Conservation (phyloP, 2,113 vertebrate species). For the Parotia lawesii region DNA sequence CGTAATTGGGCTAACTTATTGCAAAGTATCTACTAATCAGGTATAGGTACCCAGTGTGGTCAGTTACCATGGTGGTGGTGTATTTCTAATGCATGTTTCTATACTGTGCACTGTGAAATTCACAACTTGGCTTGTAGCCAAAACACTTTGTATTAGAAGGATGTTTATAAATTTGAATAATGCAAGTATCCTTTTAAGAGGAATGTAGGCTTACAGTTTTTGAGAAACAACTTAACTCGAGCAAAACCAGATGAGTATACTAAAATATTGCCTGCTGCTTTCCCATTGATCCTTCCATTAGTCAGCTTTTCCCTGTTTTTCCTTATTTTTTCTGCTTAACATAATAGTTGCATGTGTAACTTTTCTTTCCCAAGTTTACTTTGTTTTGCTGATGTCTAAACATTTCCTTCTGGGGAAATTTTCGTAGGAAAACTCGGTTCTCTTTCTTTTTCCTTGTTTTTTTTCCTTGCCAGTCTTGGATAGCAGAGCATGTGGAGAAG, state of each 20-base stretch:
- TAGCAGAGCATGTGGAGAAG: slow-evolving; percentile 21
- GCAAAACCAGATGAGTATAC: background rate
- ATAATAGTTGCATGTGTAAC: background rate
- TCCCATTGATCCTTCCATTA: background rate
- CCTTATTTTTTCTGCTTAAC: slow-evolving; percentile 6
- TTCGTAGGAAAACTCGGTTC: background rate
- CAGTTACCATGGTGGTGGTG: background rate
- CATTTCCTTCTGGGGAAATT: background rate
- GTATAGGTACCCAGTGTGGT: background rate
- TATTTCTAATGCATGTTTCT: slow-evolving; percentile 23
- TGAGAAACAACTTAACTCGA: background rate
- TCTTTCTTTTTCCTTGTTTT: background rate
- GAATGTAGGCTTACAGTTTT: background rate
- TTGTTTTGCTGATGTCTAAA: background rate
- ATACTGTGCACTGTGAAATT: background rate
- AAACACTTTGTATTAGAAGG: background rate
- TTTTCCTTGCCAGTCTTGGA: background rate
- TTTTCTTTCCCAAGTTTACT: slow-evolving; percentile 11
- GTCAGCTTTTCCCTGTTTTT: background rate
- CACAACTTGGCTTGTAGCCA: background rate
- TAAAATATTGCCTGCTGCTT: slow-evolving; percentile 1
- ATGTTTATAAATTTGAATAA: background rate
- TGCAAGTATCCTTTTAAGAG: background rate
- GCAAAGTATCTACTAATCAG: background rate
- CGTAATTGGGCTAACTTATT: background rate